Evolutionary conservation across 2,797 vertebrate genomes (phyloP).

Genomic region (Simalia tracyae): DNA sequence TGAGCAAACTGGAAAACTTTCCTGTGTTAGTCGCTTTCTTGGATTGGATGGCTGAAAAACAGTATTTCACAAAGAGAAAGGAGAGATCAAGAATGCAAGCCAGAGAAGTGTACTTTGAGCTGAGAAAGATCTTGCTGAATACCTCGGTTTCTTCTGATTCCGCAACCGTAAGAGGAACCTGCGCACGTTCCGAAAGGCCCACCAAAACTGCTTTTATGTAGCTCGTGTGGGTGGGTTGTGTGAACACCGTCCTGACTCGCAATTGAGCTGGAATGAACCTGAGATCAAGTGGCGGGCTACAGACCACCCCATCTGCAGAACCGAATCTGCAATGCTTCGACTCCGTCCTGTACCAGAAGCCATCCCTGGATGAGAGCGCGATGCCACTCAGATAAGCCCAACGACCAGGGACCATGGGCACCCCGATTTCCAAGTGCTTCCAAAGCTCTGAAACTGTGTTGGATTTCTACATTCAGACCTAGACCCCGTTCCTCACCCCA

Average conservation of each 20-base stretch:
- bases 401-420: not conserved
- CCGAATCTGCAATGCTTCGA: not conserved
- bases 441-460: not conserved
- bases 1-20: not conserved
- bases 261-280: not conserved
- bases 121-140: not conserved
- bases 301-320: not conserved
- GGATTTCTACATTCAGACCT: not conserved
- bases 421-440: not conserved
- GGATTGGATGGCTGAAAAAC: no score
- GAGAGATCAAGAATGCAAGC: not conserved
- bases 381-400: not conserved
- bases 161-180: not conserved
- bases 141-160: not conserved
- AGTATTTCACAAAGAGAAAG: not conserved
- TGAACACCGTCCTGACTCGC: not conserved
- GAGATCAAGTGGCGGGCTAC: not conserved
- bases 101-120: not conserved
- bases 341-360: not conserved
- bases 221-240: not conserved
- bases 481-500: not conserved
- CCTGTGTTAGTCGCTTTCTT: not conserved
- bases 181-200: not conserved
- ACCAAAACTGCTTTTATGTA: not conserved
- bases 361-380: rapidly evolving